Evolutionary conservation across 2,888 invertebrate genomes (phyloP).

Genomic region (Sabatieria punctata): DNA sequence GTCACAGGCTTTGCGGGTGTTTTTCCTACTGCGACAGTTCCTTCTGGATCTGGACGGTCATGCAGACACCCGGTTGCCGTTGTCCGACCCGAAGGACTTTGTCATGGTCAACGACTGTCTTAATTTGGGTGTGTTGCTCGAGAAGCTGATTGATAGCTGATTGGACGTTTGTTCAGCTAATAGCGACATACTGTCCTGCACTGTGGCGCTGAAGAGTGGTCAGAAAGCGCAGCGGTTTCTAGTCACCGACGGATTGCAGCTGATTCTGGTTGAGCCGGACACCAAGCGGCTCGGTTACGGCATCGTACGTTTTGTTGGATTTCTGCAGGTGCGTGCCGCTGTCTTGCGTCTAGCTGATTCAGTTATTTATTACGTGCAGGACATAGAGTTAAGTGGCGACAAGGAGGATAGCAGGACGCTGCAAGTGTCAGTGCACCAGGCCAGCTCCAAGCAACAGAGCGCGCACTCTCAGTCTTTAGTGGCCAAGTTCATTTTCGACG

Average conservation of each 20-base stretch:
- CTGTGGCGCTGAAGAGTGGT: constrained; percentile 74
- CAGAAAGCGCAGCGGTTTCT: constrained; percentile 60
- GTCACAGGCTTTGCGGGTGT: constrained; percentile 62
- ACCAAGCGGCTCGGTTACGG: constrained; percentile 88
- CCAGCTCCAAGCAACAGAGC: constrained; percentile 40
- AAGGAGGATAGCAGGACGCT: constrained; percentile 89
- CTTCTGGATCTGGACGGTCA: constrained; percentile 62
- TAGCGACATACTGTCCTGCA: constrained; percentile 89
- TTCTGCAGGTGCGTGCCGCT: constrained; percentile 46
- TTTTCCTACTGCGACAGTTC: constrained; percentile 60
- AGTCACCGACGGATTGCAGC: constrained; percentile 81
- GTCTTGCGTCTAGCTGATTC: background rate
- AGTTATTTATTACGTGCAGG: constrained; percentile 42
- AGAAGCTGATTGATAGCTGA: too few relatives aligned
- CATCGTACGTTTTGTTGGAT: constrained; percentile 85
- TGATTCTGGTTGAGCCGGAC: constrained; percentile 94
- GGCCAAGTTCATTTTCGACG: constrained; percentile 89
- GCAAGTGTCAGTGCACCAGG: constrained; percentile 66
- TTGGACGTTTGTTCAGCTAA: constrained; percentile 58
- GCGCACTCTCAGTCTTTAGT: constrained; percentile 49
- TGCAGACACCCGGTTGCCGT: constrained; percentile 64
- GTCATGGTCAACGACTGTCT: constrained; percentile 83
- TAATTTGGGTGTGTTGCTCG: constrained; percentile 74
- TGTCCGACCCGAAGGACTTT: constrained; percentile 68
- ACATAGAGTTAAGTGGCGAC: constrained; percentile 83